Conservation (phyloP, 2,888 invertebrate genomes). For the Rhyacophila evoluta region DNA sequence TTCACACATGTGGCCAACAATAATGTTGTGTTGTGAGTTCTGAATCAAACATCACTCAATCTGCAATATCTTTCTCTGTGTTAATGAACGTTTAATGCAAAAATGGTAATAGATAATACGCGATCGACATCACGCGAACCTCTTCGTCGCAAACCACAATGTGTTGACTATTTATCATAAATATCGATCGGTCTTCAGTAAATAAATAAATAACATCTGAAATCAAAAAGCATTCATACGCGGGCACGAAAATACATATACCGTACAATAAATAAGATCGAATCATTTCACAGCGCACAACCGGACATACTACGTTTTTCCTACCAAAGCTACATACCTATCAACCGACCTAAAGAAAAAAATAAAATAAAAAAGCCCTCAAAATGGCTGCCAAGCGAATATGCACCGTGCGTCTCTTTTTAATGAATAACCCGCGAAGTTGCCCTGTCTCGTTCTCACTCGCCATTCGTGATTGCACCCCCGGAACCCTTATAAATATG, state of each 20-base stretch:
- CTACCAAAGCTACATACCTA: constrained; percentile 25
- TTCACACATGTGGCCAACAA: too few species aligned
- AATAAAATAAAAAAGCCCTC: constrained; percentile 72
- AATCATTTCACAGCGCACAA: constrained; percentile 9
- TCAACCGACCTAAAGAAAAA: constrained; percentile 63
- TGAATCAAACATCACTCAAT: too few species aligned
- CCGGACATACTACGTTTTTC: constrained; percentile 14
- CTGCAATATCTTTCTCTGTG: too few species aligned
- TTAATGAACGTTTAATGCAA: too few species aligned
- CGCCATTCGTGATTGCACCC: constrained; percentile 73
- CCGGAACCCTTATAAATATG: constrained; percentile 74
- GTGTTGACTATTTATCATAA: not conserved
- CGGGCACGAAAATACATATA: not conserved
- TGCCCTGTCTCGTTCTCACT: constrained; percentile 60
- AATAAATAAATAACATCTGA: too few species aligned
- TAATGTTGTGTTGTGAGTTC: too few species aligned
- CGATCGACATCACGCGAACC: not conserved
- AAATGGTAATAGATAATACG: not conserved
- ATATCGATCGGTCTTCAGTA: not conserved
- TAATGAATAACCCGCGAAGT: constrained; percentile 59
- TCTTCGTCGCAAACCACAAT: not conserved
- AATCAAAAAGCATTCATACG: constrained; percentile 12
- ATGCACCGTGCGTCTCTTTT: constrained; percentile 61
- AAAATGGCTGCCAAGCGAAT: constrained; percentile 76
- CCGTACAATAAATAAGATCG: constrained; percentile 17